Evolutionary conservation across 2,113 vertebrate genomes (phyloP).

Genomic region (Stegastes partitus): DNA sequence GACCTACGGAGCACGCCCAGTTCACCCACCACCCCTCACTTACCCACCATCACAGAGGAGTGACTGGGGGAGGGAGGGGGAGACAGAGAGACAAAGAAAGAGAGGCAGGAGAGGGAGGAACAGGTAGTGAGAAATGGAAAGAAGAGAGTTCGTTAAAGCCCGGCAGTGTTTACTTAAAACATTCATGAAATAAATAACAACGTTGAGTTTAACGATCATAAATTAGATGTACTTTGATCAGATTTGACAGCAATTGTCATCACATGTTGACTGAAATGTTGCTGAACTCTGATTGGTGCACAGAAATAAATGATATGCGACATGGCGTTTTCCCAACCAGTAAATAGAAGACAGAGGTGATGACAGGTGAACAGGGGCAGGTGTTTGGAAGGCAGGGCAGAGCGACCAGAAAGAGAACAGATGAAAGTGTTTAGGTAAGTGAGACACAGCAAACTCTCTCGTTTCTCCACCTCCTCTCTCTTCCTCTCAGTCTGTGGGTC

Average conservation of each 20-base stretch:
- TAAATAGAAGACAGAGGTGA: no score
- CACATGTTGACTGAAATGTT: no score
- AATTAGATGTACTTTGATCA: no score
- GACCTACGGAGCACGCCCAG: slow-evolving; percentile 75
- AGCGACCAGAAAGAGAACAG: not conserved
- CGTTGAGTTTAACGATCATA: no score
- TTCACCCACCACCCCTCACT: slow-evolving; percentile 66
- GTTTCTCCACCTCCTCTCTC: slow-evolving; percentile 6
- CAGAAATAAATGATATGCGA: no score
- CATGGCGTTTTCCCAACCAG: no score
- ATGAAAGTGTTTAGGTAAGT: not conserved
- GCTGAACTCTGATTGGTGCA: no score
- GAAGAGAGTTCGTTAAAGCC: no score
- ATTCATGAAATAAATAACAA: not conserved
- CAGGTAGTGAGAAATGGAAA: not conserved
- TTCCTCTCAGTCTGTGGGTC: not conserved
- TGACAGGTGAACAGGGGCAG: no score
- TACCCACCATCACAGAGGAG: slow-evolving; percentile 84
- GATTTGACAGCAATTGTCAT: no score
- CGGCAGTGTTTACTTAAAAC: not conserved
- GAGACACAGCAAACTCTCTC: not conserved
- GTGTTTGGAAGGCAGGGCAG: not conserved
- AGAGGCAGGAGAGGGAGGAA: slow-evolving; percentile 4
- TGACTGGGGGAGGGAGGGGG: slow-evolving; percentile 9
- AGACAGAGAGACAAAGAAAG: not conserved